These are phyloP conservation scores for Eristalis intricaria DNA, from an alignment of 2,888 invertebrate species.

Conservation along the genomic window DNA sequence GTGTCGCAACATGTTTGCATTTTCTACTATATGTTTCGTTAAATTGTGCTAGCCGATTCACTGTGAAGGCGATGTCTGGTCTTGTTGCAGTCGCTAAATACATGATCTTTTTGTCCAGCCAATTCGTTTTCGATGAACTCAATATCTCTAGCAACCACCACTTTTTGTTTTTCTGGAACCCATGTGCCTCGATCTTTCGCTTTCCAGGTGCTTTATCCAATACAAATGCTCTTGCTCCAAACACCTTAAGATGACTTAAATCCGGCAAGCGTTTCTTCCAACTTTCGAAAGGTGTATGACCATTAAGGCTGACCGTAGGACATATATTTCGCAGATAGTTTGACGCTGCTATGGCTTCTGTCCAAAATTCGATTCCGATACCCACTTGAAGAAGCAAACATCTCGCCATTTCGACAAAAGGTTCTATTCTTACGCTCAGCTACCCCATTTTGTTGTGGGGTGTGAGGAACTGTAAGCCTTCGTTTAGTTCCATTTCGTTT, in stretches of 20 bases:
- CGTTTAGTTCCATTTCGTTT: no score
- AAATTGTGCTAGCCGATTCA: no score
- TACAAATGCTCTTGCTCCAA: no score
- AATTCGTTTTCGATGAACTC: no score
- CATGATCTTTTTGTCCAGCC: no score
- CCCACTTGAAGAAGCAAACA: neutral
- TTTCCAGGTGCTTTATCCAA: neutral
- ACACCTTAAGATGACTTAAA: neutral
- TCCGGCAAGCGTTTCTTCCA: neutral
- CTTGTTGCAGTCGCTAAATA: no score
- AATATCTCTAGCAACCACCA: no score
- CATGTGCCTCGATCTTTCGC: neutral
- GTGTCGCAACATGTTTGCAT: no score
- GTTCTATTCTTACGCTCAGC: neutral
- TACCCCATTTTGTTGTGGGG: neutral
- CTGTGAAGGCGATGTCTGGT: no score
- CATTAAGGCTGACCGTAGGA: slow-evolving; percentile 16
- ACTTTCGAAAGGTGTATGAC: neutral
- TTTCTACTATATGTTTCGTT: no score
- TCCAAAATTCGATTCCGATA: neutral
- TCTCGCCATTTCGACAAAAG: neutral
- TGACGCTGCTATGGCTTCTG: neutral
- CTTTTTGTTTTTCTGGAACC: no score
- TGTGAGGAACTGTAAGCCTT: no score
- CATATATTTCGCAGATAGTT: neutral